phyloP scores from a whole-genome alignment of 2,888 invertebrate species.

The Eupeodes luniger region DNA sequence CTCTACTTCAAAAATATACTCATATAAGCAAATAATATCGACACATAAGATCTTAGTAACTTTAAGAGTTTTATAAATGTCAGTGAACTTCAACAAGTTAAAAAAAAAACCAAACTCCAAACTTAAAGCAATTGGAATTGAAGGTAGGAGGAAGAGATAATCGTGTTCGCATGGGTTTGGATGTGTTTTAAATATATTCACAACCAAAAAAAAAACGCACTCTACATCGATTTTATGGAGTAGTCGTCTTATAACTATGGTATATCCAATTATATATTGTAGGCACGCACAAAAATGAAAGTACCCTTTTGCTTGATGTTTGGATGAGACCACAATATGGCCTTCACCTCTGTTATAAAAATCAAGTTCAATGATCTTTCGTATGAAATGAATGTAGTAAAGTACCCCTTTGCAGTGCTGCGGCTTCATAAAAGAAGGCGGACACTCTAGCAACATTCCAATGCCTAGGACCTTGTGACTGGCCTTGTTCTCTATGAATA shows the following conservation, averaged over 20 bases:
- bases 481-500: too few relatives aligned
- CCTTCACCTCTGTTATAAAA: constrained; percentile 1
- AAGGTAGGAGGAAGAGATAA: not conserved
- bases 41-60: too few relatives aligned
- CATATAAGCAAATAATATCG: too few relatives aligned
- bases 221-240: constrained; percentile 2
- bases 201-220: not conserved
- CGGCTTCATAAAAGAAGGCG: too few relatives aligned
- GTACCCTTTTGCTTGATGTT: not conserved
- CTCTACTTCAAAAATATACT: too few relatives aligned
- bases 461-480: too few relatives aligned
- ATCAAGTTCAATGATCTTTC: not conserved
- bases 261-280: not conserved
- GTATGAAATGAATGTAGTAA: too few relatives aligned
- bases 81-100: constrained; percentile 2
- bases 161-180: not conserved
- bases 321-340: constrained; percentile 8
- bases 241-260: not conserved
- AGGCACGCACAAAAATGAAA: constrained; percentile 6
- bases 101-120: not conserved
- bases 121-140: not conserved
- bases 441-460: too few relatives aligned
- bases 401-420: too few relatives aligned
- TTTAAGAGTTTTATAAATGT: not conserved
- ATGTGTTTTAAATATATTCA: not conserved